phyloP scores from a whole-genome alignment of 2,888 invertebrate genomes.

The Acrobasis repandana region DNA sequence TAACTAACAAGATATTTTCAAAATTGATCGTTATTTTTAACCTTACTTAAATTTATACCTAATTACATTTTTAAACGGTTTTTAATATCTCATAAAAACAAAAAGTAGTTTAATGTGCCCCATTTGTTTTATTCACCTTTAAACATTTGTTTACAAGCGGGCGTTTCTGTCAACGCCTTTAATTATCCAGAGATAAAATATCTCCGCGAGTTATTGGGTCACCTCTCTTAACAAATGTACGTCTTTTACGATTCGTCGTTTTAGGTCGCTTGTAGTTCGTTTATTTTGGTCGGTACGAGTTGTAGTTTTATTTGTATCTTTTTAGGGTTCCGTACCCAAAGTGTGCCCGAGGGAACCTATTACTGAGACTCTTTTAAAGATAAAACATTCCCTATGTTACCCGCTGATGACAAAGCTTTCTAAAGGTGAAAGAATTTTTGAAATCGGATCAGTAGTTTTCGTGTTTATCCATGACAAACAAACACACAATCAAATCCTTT shows the following conservation, averaged over 20 bases:
- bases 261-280: neutral
- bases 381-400: no score
- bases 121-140: neutral
- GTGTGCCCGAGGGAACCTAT: no score
- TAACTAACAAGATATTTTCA: no score
- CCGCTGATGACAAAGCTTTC: no score
- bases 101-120: neutral
- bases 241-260: neutral
- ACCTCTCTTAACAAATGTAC: neutral
- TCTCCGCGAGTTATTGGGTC: neutral
- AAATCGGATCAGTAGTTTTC: no score
- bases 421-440: no score
- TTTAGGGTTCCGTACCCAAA: no score
- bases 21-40: no score
- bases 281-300: neutral
- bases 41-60: no score
- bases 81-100: neutral
- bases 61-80: neutral
- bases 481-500: no score
- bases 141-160: neutral
- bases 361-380: no score
- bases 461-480: no score
- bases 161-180: neutral
- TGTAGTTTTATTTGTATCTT: neutral
- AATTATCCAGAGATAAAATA: neutral